Base-by-base conservation (phyloP, 1,140 invertebrate species). In the Euglossa dilemma region DNA sequence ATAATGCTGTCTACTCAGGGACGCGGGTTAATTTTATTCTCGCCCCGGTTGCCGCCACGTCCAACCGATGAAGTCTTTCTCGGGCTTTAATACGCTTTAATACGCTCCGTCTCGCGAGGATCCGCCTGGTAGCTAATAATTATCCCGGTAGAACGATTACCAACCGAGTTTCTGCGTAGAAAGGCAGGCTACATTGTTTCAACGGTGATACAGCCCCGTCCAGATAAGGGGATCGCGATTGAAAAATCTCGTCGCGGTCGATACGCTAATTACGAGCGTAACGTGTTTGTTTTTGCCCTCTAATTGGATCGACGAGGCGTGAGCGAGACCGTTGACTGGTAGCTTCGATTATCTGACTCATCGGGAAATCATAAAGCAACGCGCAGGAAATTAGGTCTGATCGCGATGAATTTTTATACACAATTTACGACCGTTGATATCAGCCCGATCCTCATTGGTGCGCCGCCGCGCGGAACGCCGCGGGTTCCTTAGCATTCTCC, bases 1-100 rank as follows among this genome's bases (percentile, higher is more conserved):
- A 86, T 90, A 88, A 90, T 84, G 81, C 81, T 84, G 78, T 86
- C 89, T 90, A 86, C 86, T 90, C 90, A 82, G 67, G 20, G 57
- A 74, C 66, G 73, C 61, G 57, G 66, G 80, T 88, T 90, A 86
- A 90, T 90, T 88, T 88, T 85, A 90, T 86, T 88, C 85, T 47
- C 67, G 36, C 71, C 61, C 52, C 59, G 14, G n/a, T 63, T 16
- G 45, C 28, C 64, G 57, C 23, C 71, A 16, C 72, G 14, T 16
- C 54, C 28, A 47, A 12, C 70, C 80, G 61, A 82, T 82, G 72
- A 82, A 82, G 73, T 50, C 52, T 76, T 76, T 43, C 59, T 63
- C 43, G 3, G 11, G 20, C 28, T 36, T 71, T 25, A 50, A 20
- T 25, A 7, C n/a, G 23, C n/a, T n/a, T 25, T 76, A 36, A 54